A percentile compares a stretch with the other conserved stretches of the same genome.
These are phyloP conservation scores for Thunnus maccoyii DNA, from an alignment of 2,113 vertebrate species.

Conservation along the genomic window DNA sequence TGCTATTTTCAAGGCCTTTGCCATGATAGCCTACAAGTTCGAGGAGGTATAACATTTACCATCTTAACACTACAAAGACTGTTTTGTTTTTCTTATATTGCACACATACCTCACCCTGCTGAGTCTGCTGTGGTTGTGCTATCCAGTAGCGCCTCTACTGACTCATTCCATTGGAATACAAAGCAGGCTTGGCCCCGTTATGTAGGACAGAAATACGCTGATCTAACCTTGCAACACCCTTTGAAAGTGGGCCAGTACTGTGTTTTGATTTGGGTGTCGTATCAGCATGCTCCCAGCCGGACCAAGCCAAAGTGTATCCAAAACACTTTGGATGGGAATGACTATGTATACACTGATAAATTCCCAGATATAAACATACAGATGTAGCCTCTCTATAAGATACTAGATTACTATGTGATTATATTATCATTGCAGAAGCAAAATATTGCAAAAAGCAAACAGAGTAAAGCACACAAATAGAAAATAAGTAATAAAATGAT, in stretches of 20 bases:
- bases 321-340: neutral
- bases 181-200: slow-evolving; percentile 51
- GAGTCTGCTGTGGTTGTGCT: neutral
- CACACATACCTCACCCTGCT: neutral
- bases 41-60: slow-evolving; percentile 89
- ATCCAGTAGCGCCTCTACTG: neutral
- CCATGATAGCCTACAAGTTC: slow-evolving; percentile 99
- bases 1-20: slow-evolving; percentile 99
- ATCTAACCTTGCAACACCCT: slow-evolving; percentile 68
- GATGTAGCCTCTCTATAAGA: no score
- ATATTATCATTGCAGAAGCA: no score
- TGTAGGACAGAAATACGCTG: slow-evolving; percentile 68
- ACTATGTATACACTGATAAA: no score
- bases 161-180: slow-evolving; percentile 48
- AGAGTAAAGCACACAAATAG: no score
- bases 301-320: slow-evolving; percentile 23
- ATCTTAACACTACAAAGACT: neutral
- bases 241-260: slow-evolving; percentile 64
- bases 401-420: no score
- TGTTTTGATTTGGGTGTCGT: slow-evolving; percentile 39
- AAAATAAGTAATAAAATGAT: no score
- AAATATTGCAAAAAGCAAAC: no score
- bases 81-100: neutral
- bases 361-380: no score
- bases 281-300: slow-evolving; percentile 4